Base-by-base conservation (phyloP, 2,888 invertebrate species). In the Eretmocerus hayati region DNA sequence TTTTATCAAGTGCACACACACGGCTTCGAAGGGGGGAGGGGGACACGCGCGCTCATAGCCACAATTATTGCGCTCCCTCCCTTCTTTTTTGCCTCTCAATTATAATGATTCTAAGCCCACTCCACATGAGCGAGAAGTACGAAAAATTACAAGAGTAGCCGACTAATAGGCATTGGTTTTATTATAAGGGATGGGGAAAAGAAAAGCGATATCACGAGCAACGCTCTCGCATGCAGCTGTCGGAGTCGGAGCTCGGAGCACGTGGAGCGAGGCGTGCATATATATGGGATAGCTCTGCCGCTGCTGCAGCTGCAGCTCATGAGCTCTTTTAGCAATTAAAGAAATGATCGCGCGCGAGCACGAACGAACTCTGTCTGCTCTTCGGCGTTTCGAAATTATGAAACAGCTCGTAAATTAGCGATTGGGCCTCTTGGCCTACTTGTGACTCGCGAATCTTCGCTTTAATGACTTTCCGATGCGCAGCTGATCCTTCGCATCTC, bases 341-440 rank as follows among this genome's bases (percentile, higher is more conserved):
- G 46, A 46, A 47, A 47, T 36, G 46, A 47, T 46, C 42, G 38
- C 43, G 33, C 32, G 32, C 35, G n/a, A 16, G 15, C 20, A 5
- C 9, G 23, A 40, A 38, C n/a, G n/a, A n/a, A n/a, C n/a, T n/a
- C n/a, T n/a, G n/a, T n/a, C n/a, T n/a, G n/a, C n/a, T n/a, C n/a
- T n/a, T n/a, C n/a, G 33, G 35, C 18, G 35, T 50, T 50, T 37
- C 46, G 42, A 40, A 50, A 50, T 50, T 50, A 42, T 46, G 46
- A 50, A 50, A 50, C 42, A n/a, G 39, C 47, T 46, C 50, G 50
- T 50, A 50, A 50, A 47, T 50, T 46, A 50, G 47, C 42, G 46
- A 47, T 50, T 45, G 32, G 45, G 46, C 50, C 50, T 46, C 46
- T 40, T 43, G 50, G 40, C 50, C 50, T 33, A 47, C 35, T 47